Evolutionary conservation across 2,113 vertebrate species (phyloP), one percentile per base, ranked within the genome.

Genomic region (Sigmodon hispidus): DNA sequence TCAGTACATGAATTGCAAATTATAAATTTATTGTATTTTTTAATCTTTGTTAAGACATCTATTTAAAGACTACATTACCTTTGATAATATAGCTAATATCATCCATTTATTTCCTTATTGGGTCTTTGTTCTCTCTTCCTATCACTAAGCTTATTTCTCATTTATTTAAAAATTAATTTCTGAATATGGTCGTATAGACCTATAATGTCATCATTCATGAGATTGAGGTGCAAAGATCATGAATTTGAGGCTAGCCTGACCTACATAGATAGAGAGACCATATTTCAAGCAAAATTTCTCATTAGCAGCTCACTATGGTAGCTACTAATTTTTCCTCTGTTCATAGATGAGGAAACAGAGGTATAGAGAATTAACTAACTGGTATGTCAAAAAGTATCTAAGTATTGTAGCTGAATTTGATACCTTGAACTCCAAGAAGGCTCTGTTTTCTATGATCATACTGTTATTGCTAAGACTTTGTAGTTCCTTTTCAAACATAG

Each of bases 111-210:
- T 57, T 87, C 19, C 63, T 43, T 75, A 65, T 67, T 40, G 45
- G 26, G 45, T 93, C 92, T 0, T 85, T 69, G n/a, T 3, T 93
- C 0, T 90, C 61, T 67, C 31, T 92, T 16, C 31, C 16, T 91
- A 3, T 90, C 22, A 55, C 29, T 90, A 48, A 76, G 21, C 87
- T 89, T 94, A 69, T 21, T 87, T 93, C 87, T 84, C 72, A 59
- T 40, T 80, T 96, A 36, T 89, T 91, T 95, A 67, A 59, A 88
- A 80, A 12, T 96, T 94, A 48, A 21, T 86, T 48, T 67, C 40
- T 85, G 16, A 48, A 61, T 85, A 21, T 63, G 57, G 16, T 77
- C 8, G 0, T 36, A 50, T 65, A 86, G 61, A 31, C 15, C 19
- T 67, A 3, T 36, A 48, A 61, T 86, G 10, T 26, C 43, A 31